phyloP scores from a whole-genome alignment of 2,797 vertebrate genomes.

The Cyclopterus lumpus region DNA sequence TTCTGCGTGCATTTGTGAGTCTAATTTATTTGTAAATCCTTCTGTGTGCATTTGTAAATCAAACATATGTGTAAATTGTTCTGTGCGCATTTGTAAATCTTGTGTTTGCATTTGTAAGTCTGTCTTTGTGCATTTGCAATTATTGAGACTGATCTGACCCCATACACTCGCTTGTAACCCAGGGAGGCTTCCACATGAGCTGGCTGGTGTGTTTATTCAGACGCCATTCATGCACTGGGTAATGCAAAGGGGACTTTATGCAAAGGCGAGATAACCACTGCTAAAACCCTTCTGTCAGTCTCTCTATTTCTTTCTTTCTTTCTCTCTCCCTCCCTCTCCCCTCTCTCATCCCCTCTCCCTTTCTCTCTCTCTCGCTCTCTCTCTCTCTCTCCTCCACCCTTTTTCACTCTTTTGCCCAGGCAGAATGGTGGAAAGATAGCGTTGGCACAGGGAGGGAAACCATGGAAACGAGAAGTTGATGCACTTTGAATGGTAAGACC shows the following conservation, averaged over 20 bases:
- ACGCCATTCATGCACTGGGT: conserved; percentile 66
- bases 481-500: conserved; percentile 81
- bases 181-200: conserved; percentile 65
- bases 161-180: conserved; percentile 74
- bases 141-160: too few relatives aligned
- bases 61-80: too few relatives aligned
- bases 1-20: too few relatives aligned
- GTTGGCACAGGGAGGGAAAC: conserved; percentile 76
- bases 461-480: conserved; percentile 83
- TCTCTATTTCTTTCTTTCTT: conserved; percentile 40
- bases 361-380: conserved; percentile 23
- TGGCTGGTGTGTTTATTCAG: conserved; percentile 72
- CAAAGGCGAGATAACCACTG: conserved; percentile 78
- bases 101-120: too few relatives aligned
- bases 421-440: conserved; percentile 74
- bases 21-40: too few relatives aligned
- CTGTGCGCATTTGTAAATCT: too few relatives aligned
- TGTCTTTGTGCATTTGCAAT: too few relatives aligned
- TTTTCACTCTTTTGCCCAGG: conserved; percentile 47
- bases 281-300: conserved; percentile 73
- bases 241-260: conserved; percentile 79
- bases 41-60: too few relatives aligned
- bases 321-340: conserved; percentile 12
- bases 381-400: conserved; percentile 20
- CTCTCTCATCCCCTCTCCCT: conserved; percentile 43